Percentiles rank a stretch among this genome's conserved stretches.
These are phyloP conservation scores for Sebastes elongatus DNA, from an alignment of 2,797 vertebrate species.

Conservation along the genomic window DNA sequence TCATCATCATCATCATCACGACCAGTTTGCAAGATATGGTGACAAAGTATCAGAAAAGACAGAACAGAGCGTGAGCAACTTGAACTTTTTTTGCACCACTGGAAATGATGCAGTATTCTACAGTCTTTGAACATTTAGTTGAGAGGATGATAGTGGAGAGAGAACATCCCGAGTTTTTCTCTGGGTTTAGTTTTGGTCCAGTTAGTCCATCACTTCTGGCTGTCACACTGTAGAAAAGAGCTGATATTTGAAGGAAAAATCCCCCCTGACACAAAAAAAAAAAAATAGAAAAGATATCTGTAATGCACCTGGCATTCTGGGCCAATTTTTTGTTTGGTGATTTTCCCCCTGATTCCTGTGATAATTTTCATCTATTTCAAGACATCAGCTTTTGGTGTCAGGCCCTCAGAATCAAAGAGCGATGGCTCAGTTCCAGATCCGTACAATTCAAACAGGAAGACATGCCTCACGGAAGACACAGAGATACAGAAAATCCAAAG, in stretches of 20 bases:
- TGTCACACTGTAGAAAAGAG: slow-evolving; percentile 2
- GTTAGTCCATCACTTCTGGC: slow-evolving; percentile 25
- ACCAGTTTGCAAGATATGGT: slow-evolving; percentile 98
- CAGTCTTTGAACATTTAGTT: slow-evolving; percentile 29
- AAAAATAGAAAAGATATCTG: neutral
- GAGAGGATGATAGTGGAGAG: slow-evolving; percentile 1
- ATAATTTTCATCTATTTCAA: slow-evolving; percentile 5
- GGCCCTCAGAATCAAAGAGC: slow-evolving; percentile 1
- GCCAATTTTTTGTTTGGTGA: neutral
- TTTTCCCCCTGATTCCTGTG: slow-evolving; percentile 2
- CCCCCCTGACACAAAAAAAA: neutral
- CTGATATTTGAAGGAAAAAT: slow-evolving; percentile 6
- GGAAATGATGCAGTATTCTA: slow-evolving; percentile 74
- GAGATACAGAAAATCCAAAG: neutral
- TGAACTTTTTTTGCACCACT: slow-evolving; percentile 27
- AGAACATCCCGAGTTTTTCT: neutral
- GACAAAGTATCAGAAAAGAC: slow-evolving; percentile 98
- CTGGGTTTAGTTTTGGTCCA: slow-evolving; percentile 22
- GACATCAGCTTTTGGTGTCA: slow-evolving; percentile 13
- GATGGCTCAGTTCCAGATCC: neutral
- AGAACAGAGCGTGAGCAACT: slow-evolving; percentile 93
- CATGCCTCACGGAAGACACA: neutral
- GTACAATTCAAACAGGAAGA: slow-evolving; percentile 1
- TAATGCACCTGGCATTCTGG: neutral
- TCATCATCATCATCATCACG: slow-evolving; percentile 59